phyloP scores from a whole-genome alignment of 2,888 invertebrate species.

The Dryocosmus kuriphilus region DNA sequence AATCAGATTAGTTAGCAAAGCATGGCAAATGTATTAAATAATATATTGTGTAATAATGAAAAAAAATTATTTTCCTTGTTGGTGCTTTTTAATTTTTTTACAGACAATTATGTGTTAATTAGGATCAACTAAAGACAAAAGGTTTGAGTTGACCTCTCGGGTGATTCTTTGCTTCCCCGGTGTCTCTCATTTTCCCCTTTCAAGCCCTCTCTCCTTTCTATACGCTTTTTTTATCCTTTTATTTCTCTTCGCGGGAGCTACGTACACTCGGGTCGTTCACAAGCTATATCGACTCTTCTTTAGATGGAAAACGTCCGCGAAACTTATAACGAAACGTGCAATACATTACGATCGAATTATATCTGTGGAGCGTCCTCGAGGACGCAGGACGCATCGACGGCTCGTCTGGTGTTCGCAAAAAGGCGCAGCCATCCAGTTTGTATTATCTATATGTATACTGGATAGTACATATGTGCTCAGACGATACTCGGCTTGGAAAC shows the following conservation, averaged over 20 bases:
- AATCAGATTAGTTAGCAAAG: too few relatives aligned
- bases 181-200: conserved; percentile 49
- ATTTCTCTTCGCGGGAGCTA: conserved; percentile 32
- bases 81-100: background rate
- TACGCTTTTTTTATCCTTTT: conserved; percentile 46
- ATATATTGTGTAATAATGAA: too few relatives aligned
- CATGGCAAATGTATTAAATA: too few relatives aligned
- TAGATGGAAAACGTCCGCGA: conserved; percentile 61
- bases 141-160: background rate
- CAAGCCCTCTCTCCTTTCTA: conserved; percentile 36
- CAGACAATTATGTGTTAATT: background rate
- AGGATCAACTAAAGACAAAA: background rate
- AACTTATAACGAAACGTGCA: conserved; percentile 55
- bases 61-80: too few relatives aligned
- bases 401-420: conserved; percentile 31
- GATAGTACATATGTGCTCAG: background rate
- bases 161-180: conserved; percentile 48
- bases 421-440: conserved; percentile 35
- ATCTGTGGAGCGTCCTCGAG: conserved; percentile 41
- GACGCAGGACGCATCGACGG: conserved; percentile 35
- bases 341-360: conserved; percentile 54
- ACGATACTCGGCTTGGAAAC: background rate
- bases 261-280: conserved; percentile 14
- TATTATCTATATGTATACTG: conserved; percentile 18
- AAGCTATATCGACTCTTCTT: conserved; percentile 38